A percentile compares a stretch with the other conserved stretches of the same genome.
Conservation (phyloP, 2,113 vertebrate genomes). For the Manacus vitellinus region DNA sequence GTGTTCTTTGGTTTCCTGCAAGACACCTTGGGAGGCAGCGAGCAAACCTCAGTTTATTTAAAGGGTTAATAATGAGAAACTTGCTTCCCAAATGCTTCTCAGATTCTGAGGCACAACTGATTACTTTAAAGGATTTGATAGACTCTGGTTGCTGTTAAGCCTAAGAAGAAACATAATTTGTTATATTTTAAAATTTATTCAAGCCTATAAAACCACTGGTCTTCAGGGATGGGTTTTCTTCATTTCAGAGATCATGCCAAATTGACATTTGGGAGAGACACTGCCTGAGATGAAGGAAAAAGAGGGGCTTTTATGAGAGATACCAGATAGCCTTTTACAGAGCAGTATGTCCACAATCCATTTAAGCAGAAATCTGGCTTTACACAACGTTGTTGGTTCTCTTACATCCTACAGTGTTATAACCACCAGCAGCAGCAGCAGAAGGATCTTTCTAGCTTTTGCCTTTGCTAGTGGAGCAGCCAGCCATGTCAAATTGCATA, state of each 20-base stretch:
- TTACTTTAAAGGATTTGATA: constrained; percentile 29
- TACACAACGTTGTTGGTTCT: not conserved
- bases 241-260: not conserved
- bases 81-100: not conserved
- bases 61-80: not conserved
- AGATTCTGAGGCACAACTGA: not conserved
- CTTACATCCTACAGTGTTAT: not conserved
- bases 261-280: not conserved
- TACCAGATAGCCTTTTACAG: not conserved
- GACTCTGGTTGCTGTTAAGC: not conserved
- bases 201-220: constrained; percentile 15
- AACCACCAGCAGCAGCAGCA: not conserved
- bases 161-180: constrained; percentile 41
- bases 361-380: not conserved
- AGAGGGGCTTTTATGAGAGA: not conserved
- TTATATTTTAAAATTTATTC: constrained; percentile 27
- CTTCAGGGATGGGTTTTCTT: constrained; percentile 29
- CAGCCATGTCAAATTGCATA: constrained; percentile 5
- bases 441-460: not conserved
- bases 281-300: not conserved
- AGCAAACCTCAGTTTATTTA: not conserved
- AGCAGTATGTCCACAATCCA: not conserved
- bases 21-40: not conserved
- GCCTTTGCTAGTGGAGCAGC: not conserved
- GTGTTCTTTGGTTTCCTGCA: not conserved